These are phyloP conservation scores for Epiperipatus broadwayi DNA, from an alignment of 2,888 invertebrate genomes.

Conservation along the genomic window DNA sequence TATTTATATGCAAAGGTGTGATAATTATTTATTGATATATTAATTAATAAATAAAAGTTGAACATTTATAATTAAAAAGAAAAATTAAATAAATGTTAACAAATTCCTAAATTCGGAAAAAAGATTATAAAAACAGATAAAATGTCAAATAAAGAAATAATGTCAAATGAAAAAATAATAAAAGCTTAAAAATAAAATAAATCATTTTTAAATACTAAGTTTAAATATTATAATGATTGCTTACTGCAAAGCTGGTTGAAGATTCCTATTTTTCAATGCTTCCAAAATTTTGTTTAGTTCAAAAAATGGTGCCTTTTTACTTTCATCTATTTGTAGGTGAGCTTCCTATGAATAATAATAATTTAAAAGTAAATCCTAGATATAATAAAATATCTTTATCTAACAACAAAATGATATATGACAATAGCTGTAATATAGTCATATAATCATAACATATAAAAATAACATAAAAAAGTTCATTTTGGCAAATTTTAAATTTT, in stretches of 20 bases:
- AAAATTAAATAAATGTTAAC: conserved; percentile 4
- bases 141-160: no score
- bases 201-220: no score
- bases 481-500: no score
- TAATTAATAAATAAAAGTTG: no score
- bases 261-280: conserved; percentile 55
- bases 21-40: no score
- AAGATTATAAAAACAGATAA: no score
- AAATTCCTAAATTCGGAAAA: no score
- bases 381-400: background rate
- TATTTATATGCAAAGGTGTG: no score
- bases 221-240: conserved; percentile 14
- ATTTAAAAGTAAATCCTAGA: background rate
- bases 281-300: conserved; percentile 73
- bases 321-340: conserved; percentile 40
- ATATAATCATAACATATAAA: background rate
- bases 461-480: no score
- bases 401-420: background rate
- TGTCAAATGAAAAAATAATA: no score
- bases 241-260: conserved; percentile 55
- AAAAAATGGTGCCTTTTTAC: conserved; percentile 52
- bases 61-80: conserved; percentile 1
- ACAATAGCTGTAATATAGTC: background rate
- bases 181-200: no score
- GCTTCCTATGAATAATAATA: conserved; percentile 40